phyloP scores from a whole-genome alignment of 1,140 invertebrate genomes.

The Temnothorax curvispinosus region DNA sequence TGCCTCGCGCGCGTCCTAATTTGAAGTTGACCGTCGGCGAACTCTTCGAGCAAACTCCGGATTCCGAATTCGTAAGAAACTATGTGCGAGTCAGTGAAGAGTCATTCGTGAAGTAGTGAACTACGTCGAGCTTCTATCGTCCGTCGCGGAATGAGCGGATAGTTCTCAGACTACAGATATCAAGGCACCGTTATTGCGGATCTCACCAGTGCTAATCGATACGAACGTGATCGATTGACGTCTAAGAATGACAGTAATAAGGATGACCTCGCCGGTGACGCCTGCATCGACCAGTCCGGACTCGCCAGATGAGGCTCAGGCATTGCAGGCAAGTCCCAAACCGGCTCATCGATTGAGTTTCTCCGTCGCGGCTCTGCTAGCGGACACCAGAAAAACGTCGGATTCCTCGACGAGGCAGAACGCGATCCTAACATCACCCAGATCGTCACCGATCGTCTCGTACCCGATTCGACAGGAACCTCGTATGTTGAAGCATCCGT shows the following conservation, averaged over 20 bases:
- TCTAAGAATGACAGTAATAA: constrained; percentile 83
- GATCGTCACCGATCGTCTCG: constrained; percentile 65
- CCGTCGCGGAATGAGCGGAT: not conserved
- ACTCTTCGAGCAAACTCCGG: not conserved
- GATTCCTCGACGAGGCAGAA: constrained; percentile 35
- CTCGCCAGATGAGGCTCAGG: constrained; percentile 76
- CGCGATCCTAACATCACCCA: constrained; percentile 59
- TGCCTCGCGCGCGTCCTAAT: constrained; percentile 9
- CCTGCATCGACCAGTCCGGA: constrained; percentile 80
- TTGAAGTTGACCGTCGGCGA: not conserved
- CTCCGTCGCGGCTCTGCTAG: constrained; percentile 85
- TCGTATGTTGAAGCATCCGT: constrained; percentile 59
- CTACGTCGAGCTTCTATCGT: not conserved
- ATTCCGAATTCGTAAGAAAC: not conserved
- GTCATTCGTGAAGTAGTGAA: constrained; percentile 26
- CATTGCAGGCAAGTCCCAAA: constrained; percentile 73
- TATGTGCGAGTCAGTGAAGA: constrained; percentile 40
- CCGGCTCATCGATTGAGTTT: constrained; percentile 83
- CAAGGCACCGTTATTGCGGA: not conserved
- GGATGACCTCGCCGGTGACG: constrained; percentile 82
- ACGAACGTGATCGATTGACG: constrained; percentile 27
- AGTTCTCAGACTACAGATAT: not conserved
- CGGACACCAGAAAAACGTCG: constrained; percentile 80
- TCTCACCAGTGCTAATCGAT: constrained; percentile 26
- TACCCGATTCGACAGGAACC: constrained; percentile 67